Base-by-base conservation (phyloP, 2,888 invertebrate genomes). In the Ethmia dodecea region DNA sequence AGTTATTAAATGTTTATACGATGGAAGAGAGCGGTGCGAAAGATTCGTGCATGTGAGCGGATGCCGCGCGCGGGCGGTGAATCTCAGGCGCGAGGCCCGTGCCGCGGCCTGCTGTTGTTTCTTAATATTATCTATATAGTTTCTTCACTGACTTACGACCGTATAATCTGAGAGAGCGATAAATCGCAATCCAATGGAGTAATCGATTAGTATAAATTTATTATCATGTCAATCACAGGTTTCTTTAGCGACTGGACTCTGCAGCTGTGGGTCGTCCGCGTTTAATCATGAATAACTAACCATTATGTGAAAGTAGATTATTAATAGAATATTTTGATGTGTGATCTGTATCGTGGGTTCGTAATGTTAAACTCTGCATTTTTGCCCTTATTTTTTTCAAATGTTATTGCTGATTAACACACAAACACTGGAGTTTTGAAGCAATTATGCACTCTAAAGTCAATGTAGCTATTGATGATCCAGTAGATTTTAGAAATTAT, bases 381-480 rank as follows among this genome's bases (percentile, higher is more conserved):
- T 63, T 70, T 63, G 68, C 16, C 30, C 30, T 74, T 75, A 74
- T 72, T 73, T 73, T 66, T 69, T 52, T 66, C 73, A 55, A 60
- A 66, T 26, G 72, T 62, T 66, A 62, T 57, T 71, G 24, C 76
- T 64, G 63, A 55, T 50, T 71, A 69, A 63, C 69, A 62, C 58
- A n/a, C 63, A 63, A 60, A 71, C 71, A 71, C 68, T 66, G 68
- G 67, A 70, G 60, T 77, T 75, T 79, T 69, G 64, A 77, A 77
- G 84, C 84, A 84, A 84, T 84, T 83, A 83, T 52, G 83, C 81
- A 81, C 83, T 64, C 62, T 72, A 62, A 60, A 70, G 60, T 79
- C 68, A 66, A 69, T 73, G 73, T 83, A 83, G 80, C 67, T 73
- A 71, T 70, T 71, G 65, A 71, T 58, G 66, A 71, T 58, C 57